Conservation (phyloP, 2,888 invertebrate genomes). For the Microctonus brassicae region DNA sequence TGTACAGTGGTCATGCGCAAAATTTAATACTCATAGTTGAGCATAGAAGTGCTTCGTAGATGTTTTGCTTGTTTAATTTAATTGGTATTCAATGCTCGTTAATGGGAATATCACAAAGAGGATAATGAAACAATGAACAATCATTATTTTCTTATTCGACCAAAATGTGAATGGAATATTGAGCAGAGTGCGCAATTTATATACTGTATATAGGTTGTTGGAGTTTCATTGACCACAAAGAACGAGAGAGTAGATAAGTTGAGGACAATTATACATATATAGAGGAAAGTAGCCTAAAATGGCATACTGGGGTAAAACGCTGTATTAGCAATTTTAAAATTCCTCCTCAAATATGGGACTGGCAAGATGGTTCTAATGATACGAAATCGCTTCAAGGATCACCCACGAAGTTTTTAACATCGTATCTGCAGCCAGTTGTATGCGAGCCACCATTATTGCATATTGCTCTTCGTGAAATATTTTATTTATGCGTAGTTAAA, state of each 20-base stretch:
- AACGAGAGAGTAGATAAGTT: neutral
- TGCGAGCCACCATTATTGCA: too few relatives aligned
- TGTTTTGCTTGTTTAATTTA: constrained; percentile 10
- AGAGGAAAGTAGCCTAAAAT: too few relatives aligned
- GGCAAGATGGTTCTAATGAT: too few relatives aligned
- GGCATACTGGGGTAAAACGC: too few relatives aligned
- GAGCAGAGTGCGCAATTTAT: neutral
- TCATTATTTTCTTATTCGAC: constrained; percentile 1
- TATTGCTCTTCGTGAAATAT: too few relatives aligned
- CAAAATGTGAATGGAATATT: neutral
- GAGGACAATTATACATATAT: neutral
- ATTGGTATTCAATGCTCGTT: constrained; percentile 8
- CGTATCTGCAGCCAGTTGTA: too few relatives aligned
- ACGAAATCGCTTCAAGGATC: too few relatives aligned
- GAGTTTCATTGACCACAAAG: neutral
- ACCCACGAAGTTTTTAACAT: too few relatives aligned
- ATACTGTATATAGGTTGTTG: neutral
- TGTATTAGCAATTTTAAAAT: too few relatives aligned
- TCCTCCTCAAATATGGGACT: too few relatives aligned
- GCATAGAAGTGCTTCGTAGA: neutral
- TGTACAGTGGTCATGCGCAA: neutral
- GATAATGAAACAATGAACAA: neutral
- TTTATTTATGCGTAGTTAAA: too few relatives aligned
- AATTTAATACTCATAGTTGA: neutral
- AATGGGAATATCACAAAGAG: neutral